Percentiles rank a stretch among this genome's conserved stretches.
Conservation (phyloP, 2,888 invertebrate species). For the Baronia brevicornis region DNA sequence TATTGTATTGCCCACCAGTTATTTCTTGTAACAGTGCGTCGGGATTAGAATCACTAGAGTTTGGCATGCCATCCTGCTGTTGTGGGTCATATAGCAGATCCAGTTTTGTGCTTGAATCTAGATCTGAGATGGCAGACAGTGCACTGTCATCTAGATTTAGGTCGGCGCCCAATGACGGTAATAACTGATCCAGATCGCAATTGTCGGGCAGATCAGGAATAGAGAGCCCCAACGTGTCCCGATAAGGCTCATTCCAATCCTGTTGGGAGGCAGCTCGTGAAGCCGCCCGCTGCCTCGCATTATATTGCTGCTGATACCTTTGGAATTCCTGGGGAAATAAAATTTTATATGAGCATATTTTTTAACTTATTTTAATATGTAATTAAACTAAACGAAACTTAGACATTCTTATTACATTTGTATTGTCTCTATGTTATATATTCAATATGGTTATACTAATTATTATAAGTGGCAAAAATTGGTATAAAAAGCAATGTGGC, state of each 20-base stretch:
- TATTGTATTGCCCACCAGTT: slow-evolving; percentile 38
- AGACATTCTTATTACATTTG: too few relatives aligned
- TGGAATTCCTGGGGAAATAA: slow-evolving; percentile 71
- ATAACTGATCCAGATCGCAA: slow-evolving; percentile 79
- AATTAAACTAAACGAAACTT: not conserved
- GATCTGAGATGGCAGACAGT: slow-evolving; percentile 52
- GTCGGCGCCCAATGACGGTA: slow-evolving; percentile 77
- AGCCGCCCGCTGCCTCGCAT: slow-evolving; percentile 72
- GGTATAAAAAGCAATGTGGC: too few relatives aligned
- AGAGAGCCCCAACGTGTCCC: slow-evolving; percentile 53
- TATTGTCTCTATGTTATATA: too few relatives aligned
- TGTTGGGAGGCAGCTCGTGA: slow-evolving; percentile 47
- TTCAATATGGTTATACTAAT: too few relatives aligned
- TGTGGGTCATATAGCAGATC: slow-evolving; percentile 44
- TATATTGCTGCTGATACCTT: slow-evolving; percentile 79
- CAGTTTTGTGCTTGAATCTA: slow-evolving; percentile 55
- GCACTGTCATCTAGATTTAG: slow-evolving; percentile 72
- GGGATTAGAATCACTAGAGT: slow-evolving; percentile 28
- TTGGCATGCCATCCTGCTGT: slow-evolving; percentile 20
- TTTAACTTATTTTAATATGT: not conserved
- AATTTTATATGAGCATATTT: not conserved
- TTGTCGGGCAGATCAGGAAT: slow-evolving; percentile 63
- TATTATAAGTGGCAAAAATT: too few relatives aligned
- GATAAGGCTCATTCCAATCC: slow-evolving; percentile 70
- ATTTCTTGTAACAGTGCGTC: slow-evolving; percentile 40